Percentiles rank a stretch among this genome's conserved stretches.
These are phyloP conservation scores for Haliclona indistincta DNA, from an alignment of 37 sponge, comb jelly and placozoan species.

Conservation along the genomic window DNA sequence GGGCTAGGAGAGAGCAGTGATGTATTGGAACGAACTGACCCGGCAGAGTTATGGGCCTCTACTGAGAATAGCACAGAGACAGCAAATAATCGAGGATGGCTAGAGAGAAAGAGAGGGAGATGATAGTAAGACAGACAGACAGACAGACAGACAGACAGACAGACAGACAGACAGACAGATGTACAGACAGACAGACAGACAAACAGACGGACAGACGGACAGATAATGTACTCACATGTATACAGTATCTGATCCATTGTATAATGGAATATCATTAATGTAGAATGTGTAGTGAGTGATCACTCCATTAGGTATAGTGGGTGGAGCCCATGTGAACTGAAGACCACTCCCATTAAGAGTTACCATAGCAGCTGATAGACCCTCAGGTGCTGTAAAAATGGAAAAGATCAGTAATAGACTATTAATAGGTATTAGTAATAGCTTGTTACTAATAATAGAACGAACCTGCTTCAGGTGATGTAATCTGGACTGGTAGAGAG, in stretches of 20 bases:
- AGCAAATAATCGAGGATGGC: not conserved
- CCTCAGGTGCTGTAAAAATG: conserved; percentile 35
- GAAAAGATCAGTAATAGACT: not conserved
- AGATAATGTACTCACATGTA: not conserved
- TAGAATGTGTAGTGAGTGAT: conserved; percentile 58
- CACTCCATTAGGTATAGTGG: conserved; percentile 64
- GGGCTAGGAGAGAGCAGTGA: not conserved
- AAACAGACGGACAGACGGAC: no score
- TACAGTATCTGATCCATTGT: conserved; percentile 26
- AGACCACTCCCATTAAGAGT: not conserved
- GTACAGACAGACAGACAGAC: no score
- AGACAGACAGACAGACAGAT: no score
- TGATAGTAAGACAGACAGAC: no score
- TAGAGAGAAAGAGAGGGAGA: no score
- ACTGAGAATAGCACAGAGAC: conserved; percentile 17
- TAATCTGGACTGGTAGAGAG: not conserved
- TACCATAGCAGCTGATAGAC: conserved; percentile 26
- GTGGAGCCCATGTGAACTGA: conserved; percentile 45
- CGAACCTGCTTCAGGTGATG: conserved; percentile 42
- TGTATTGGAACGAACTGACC: conserved; percentile 6
- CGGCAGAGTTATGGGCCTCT: conserved; percentile 66
- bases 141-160: no score
- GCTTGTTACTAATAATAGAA: not conserved
- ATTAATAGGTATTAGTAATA: not conserved
- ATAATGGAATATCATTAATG: conserved; percentile 8